A percentile compares a stretch with the other conserved stretches of the same genome.
phyloP scores from a whole-genome alignment of 2,888 invertebrate species.

The Cordilura impudica region DNA sequence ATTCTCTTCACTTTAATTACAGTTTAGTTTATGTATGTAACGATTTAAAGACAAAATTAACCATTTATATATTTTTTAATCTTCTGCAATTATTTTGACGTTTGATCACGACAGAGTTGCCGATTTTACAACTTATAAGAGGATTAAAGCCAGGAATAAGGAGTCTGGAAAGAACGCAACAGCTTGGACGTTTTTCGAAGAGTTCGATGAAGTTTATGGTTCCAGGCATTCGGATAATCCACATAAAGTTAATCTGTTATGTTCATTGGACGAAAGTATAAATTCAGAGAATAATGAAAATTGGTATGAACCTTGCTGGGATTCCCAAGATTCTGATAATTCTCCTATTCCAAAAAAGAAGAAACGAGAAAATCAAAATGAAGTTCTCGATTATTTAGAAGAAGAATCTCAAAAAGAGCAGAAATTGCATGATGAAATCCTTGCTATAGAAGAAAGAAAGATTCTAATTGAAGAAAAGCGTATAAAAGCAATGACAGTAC shows the following conservation, averaged over 20 bases:
- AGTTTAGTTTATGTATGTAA: too few relatives aligned
- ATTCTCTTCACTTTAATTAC: too few relatives aligned
- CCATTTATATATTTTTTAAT: too few relatives aligned
- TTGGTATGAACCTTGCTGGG: background rate
- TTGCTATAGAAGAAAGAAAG: slow-evolving; percentile 25
- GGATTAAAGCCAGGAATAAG: slow-evolving; percentile 46
- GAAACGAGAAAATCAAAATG: background rate
- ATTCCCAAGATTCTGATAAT: background rate
- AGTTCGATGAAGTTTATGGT: slow-evolving; percentile 38
- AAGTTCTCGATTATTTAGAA: background rate
- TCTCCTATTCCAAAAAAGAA: background rate
- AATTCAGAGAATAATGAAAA: background rate
- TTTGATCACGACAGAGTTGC: too few relatives aligned
- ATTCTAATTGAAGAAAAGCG: slow-evolving; percentile 2
- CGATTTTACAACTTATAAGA: slow-evolving; percentile 36
- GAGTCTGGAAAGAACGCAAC: slow-evolving; percentile 35
- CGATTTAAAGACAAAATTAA: too few relatives aligned
- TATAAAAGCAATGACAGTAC: slow-evolving; percentile 17
- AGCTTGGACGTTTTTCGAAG: slow-evolving; percentile 30
- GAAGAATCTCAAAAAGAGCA: slow-evolving; percentile 9
- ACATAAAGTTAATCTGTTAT: slow-evolving; percentile 13
- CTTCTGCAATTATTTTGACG: too few relatives aligned
- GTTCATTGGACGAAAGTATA: slow-evolving; percentile 21
- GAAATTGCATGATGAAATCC: slow-evolving; percentile 16
- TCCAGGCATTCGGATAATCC: slow-evolving; percentile 29